Evolutionary conservation across 2,797 vertebrate species (phyloP), one percentile per base, ranked within the genome.

Genomic region (Sebastes taczanowskii): DNA sequence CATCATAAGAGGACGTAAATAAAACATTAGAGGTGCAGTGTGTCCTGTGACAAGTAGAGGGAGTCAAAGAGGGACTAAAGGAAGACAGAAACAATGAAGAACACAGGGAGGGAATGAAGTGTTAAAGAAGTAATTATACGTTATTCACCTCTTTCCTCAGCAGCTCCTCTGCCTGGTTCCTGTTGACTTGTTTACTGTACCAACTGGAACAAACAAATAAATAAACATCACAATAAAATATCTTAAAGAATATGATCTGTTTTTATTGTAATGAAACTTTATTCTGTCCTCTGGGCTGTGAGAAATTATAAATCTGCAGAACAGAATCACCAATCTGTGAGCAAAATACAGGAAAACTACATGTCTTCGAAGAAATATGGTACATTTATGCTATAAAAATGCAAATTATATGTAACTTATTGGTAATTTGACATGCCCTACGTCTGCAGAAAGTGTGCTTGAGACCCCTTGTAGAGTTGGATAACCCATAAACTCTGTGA

Each of bases 141-240:
- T 42, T 42, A 38, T 95, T 94, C 79, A 97, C 98, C 95, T 98
- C 97, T 2, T 93, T 96, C 87, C 93, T 96, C 65, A 99, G 97
- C 58, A 97, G 97, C 34, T 98, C 97, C 77, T 99, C 98, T 0
- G 98, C 97, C 81, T 97, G 97, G 93, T 96, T 97, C 84, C 98
- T 96, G 82, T 98, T 99, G 25, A 96, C 94, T 78, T 97, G 96
- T 91, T 95, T 97, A 91, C 96, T 97, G 89, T 96, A 99, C 98
- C 98, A 99, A n/a, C 98, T 99, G 70, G 56, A 94, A 78, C 22
- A 88, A 62, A 86, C 35, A 77, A 16, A 65, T 6, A 27, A 27
- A 73, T 3, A 74, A 56, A 60, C 27, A 46, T 23, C 23, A 13
- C 16, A 13, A 5, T 52, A 49, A 61, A 13, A 30, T 2, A 27